Conservation (phyloP, 1,140 invertebrate genomes). For the Musca vetustissima region DNA sequence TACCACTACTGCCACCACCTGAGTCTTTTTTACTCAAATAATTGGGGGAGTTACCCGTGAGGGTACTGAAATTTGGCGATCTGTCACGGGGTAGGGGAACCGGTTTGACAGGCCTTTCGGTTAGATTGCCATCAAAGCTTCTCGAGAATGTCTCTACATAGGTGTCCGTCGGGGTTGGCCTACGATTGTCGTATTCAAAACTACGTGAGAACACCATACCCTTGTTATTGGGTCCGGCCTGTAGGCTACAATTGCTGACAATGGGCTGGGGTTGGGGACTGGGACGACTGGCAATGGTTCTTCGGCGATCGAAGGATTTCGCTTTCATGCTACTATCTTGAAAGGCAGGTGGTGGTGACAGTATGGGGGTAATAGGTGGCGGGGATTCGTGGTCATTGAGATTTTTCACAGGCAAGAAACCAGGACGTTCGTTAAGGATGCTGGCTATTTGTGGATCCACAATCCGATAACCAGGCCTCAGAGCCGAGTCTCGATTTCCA, state of each 20-base stretch:
- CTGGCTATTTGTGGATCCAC: constrained; percentile 49
- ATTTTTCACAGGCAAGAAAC: constrained; percentile 49
- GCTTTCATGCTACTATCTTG: constrained; percentile 48
- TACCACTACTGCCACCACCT: constrained; percentile 38
- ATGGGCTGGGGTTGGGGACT: constrained; percentile 29
- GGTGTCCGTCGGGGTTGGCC: constrained; percentile 39
- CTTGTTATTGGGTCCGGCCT: constrained; percentile 32
- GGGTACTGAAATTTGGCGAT: constrained; percentile 48
- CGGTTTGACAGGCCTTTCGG: constrained; percentile 34
- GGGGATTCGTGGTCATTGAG: constrained; percentile 48
- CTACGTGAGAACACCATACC: constrained; percentile 55
- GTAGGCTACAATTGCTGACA: constrained; percentile 20
- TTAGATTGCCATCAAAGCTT: constrained; percentile 53
- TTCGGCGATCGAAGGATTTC: constrained; percentile 37
- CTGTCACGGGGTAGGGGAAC: constrained; percentile 40
- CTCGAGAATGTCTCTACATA: constrained; percentile 53
- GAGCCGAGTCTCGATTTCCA: constrained; percentile 29
- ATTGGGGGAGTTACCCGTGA: constrained; percentile 53
- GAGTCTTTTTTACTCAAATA: constrained; percentile 50
- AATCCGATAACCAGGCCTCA: constrained; percentile 48
- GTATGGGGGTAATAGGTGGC: constrained; percentile 57
- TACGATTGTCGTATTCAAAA: constrained; percentile 53
- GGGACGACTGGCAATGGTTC: constrained; percentile 32
- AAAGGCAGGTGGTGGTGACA: constrained; percentile 59
- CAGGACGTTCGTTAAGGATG: constrained; percentile 52